Base-by-base conservation (phyloP, 2,113 vertebrate genomes). In the Xenopus borealis region DNA sequence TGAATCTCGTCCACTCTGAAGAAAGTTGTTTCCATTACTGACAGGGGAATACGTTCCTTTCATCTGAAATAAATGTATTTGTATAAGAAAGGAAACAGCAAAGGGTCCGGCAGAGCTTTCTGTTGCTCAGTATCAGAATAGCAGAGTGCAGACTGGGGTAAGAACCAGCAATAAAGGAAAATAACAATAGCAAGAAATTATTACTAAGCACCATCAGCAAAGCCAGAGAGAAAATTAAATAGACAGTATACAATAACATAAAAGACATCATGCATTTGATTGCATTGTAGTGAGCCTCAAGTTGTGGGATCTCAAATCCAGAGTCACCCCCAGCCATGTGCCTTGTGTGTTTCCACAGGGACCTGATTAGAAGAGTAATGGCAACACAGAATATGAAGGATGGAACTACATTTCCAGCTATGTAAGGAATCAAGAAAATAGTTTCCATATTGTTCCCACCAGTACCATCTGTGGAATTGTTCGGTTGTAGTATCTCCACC, bases 371-470 rank as follows among this genome's bases (percentile, higher is more conserved):
- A 59, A 86, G 55, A 4, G 72, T 82, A 10, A 80, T 77, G 3
- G 79, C 80, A 13, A 80, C 75, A 69, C 85, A 73, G 33, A 82
- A 85, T n/a, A 86, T 58, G 50, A 79, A 2, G 40, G 86, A 83
- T 19, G 82, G 85, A 10, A 81, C 23, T 3, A 75, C 71, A 0
- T 75, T 81, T 27, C 44, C 77, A 55, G 17, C 53, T 33, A 80
- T 33, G 14, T 47, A 0, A 1, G 19, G 78, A 20, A 58, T 50
- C 19, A 16, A 71, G 23, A 50, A 75, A 16, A 2, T 2, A 47
- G 9, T 80, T 0, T 0, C 0, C 3, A 1, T 0, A 4, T 18
- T n/a, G n/a, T 50, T 6, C 6, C 9, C 46, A 0, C 52, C 0
- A 16, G 0, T 0, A 57, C 17, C 11, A 66, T 20, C 20, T 12